These are phyloP conservation scores for Spisula subtruncata DNA, from an alignment of 2,888 invertebrate species.

Conservation along the genomic window DNA sequence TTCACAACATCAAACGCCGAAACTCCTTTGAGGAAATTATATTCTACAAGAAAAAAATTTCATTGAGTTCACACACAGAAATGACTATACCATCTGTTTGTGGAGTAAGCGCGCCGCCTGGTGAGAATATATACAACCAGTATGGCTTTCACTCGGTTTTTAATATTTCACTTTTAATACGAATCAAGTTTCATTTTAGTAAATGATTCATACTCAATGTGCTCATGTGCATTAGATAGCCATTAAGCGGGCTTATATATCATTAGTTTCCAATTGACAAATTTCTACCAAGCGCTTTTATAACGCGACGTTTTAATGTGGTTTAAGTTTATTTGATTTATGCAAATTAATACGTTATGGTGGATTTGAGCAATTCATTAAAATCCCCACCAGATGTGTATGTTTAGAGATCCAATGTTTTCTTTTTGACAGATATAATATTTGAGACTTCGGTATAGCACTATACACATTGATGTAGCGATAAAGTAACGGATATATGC, in stretches of 20 bases:
- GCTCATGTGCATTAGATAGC: constrained; percentile 16
- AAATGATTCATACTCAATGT: constrained; percentile 4
- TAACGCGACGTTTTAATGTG: constrained; percentile 11
- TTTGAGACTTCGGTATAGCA: too few species aligned
- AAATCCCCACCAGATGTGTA: not conserved
- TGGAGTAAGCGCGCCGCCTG: not conserved
- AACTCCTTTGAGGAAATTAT: constrained; percentile 9
- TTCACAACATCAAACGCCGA: constrained; percentile 20
- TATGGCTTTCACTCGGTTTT: not conserved
- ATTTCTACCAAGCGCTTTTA: constrained; percentile 13
- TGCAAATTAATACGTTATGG: not conserved
- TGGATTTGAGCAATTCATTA: not conserved
- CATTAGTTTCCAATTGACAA: constrained; percentile 48
- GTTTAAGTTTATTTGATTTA: not conserved
- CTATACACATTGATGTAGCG: too few species aligned
- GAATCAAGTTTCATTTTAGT: constrained; percentile 16
- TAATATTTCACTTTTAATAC: constrained; percentile 19
- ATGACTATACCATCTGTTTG: constrained; percentile 17
- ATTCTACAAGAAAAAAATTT: constrained; percentile 5
- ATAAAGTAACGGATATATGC: too few species aligned
- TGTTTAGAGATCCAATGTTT: not conserved
- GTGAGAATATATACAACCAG: not conserved
- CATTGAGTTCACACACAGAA: not conserved
- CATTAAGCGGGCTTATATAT: constrained; percentile 47
- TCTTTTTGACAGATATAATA: not conserved